Evolutionary conservation across 1,140 invertebrate genomes (phyloP), one percentile per base, ranked within the genome.

Genomic region (Drosophila lini): DNA sequence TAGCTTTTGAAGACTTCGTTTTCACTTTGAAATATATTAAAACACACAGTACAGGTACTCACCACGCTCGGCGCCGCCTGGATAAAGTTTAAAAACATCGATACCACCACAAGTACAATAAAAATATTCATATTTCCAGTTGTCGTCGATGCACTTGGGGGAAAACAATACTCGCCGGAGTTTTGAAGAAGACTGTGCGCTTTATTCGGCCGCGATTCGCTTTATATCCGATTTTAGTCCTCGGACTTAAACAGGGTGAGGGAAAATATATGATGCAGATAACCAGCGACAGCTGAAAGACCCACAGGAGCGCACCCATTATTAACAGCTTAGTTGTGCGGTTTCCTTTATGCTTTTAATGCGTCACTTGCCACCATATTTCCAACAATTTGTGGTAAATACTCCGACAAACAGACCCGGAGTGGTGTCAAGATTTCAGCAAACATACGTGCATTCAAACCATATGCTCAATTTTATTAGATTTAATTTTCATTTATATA

Each of bases 301-400:
- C 31, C 36, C 40, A 50, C 44, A 63, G 19, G 44, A 62, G 45
- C 63, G 44, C 68, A 78, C 79, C 79, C 79, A 38, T 65, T 81
- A 81, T 73, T 61, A 59, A 56, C 52, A 60, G 63, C 56, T 73
- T 61, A 61, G 71, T 60, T 64, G 44, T 63, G 78, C 56, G 79
- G 71, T 70, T 64, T 78, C 71, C 77, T 68, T 80, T 65, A 82
- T 74, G 74, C 80, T 78, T 55, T 81, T 76, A 82, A 86, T 86
- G 81, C 75, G 79, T 75, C 82, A 85, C 83, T 85, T 82, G 79
- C 75, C 69, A 68, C 83, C 82, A 82, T 86, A 86, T 86, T 86
- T 86, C 75, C 79, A 69, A 82, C 63, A 82, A 82, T 86, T 82
- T 88, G 84, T 86, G 82, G 82, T 86, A 86, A 86, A 88, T 71